Percentiles rank a stretch among this genome's conserved stretches.
phyloP scores from a whole-genome alignment of 2,797 vertebrate species.

The Hydrophis major region DNA sequence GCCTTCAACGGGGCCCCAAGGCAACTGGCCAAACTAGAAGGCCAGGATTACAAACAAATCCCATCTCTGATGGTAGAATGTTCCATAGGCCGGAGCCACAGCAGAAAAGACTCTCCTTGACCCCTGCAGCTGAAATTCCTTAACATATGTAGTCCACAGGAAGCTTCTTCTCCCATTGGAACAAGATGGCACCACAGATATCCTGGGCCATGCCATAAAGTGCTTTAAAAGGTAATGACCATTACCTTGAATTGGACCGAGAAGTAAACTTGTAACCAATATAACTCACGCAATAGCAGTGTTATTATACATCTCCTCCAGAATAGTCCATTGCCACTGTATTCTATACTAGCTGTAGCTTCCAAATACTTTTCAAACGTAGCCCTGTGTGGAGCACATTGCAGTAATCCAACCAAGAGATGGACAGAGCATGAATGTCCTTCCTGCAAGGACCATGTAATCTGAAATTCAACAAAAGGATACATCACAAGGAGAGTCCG shows the following conservation, averaged over 20 bases:
- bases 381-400: not conserved
- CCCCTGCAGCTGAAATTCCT: not conserved
- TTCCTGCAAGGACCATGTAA: not conserved
- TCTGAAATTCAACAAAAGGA: not conserved
- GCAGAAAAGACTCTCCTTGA: not conserved
- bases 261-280: not conserved
- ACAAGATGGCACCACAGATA: not conserved
- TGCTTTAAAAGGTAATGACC: not conserved
- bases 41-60: not conserved
- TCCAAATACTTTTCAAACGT: not conserved
- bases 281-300: not conserved
- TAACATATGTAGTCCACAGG: not conserved
- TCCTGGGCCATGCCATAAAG: not conserved
- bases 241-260: not conserved
- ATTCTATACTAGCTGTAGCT: not conserved
- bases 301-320: not conserved
- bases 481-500: not conserved
- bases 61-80: not conserved
- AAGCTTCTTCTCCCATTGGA: not conserved
- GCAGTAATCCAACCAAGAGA: not conserved
- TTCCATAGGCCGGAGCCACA: not conserved
- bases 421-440: not conserved
- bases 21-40: not conserved
- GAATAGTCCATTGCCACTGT: not conserved
- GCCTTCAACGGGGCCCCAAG: too few relatives aligned